These are phyloP conservation scores for Oegoconia quadripuncta DNA, from an alignment of 2,888 invertebrate genomes.

Conservation along the genomic window DNA sequence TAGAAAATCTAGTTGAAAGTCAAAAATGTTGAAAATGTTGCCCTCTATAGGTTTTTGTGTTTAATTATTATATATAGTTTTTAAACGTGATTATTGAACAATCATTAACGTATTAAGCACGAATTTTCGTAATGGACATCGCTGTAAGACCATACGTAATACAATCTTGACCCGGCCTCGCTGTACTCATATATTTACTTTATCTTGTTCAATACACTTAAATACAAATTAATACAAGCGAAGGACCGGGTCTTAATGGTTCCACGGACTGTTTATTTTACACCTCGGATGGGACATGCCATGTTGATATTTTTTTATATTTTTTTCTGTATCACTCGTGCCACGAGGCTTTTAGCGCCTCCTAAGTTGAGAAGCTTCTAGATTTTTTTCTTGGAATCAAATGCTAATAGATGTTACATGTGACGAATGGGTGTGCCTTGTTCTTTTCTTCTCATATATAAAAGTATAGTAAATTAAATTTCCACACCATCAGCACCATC, in stretches of 20 bases:
- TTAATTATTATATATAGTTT: no score
- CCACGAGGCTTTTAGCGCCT: conserved; percentile 63
- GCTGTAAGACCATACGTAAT: background rate
- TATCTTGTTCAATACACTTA: conserved; percentile 79
- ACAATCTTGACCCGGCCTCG: conserved; percentile 38
- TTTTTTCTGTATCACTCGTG: conserved; percentile 43
- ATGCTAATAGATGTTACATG: conserved; percentile 31
- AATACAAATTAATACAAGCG: conserved; percentile 79
- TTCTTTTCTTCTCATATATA: no score
- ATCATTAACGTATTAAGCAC: background rate
- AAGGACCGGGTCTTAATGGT: conserved; percentile 72
- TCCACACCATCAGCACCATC: no score
- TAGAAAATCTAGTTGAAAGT: no score
- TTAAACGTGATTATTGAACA: no score
- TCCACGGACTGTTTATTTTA: conserved; percentile 73
- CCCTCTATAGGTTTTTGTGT: no score
- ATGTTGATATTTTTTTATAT: conserved; percentile 53
- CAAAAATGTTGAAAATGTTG: no score
- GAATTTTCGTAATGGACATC: background rate
- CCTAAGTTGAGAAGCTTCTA: conserved; percentile 37
- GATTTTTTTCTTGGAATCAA: conserved; percentile 34
- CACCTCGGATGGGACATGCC: conserved; percentile 69
- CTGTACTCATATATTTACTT: conserved; percentile 71
- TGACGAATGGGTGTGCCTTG: no score
- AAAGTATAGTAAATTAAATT: no score